phyloP scores from a whole-genome alignment of 2,888 invertebrate genomes.

The Euclidia mi region DNA sequence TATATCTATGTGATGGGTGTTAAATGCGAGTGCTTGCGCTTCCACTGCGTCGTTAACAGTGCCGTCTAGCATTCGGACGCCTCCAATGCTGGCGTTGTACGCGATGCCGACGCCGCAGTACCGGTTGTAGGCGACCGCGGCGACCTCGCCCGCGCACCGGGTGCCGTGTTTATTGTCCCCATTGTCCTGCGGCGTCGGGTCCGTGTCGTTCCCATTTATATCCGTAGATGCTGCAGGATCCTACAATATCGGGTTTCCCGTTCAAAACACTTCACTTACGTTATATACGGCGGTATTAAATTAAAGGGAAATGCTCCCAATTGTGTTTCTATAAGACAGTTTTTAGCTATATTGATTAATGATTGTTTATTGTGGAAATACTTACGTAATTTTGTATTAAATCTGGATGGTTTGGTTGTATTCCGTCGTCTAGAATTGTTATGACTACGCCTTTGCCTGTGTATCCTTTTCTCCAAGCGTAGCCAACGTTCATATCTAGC shows the following conservation, averaged over 20 bases:
- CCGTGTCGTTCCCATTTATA: conserved; percentile 98
- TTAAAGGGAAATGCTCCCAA: conserved; percentile 29
- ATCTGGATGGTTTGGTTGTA: conserved; percentile 98
- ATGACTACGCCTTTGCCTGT: conserved; percentile 99
- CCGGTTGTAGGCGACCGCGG: conserved; percentile 98
- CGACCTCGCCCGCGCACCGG: conserved; percentile 99
- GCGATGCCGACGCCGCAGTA: conserved; percentile 99
- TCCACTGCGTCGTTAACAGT: conserved; percentile 99
- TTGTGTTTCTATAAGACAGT: conserved; percentile 31
- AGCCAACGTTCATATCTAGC: conserved; percentile 98
- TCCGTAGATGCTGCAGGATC: conserved; percentile 98
- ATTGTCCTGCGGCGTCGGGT: conserved; percentile 99
- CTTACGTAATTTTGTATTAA: conserved; percentile 97
- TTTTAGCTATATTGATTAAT: conserved; percentile 32
- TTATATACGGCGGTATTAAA: conserved; percentile 33
- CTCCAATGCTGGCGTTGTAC: conserved; percentile 98
- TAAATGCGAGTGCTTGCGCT: conserved; percentile 97
- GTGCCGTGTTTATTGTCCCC: conserved; percentile 99
- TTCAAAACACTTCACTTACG: conserved; percentile 46
- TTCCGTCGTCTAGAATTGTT: conserved; percentile 99
- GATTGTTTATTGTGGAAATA: conserved; percentile 39
- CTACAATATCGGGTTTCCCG: conserved; percentile 79
- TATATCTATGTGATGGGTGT: conserved; percentile 98
- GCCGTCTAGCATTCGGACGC: conserved; percentile 99
- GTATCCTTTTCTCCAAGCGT: conserved; percentile 98